These are phyloP conservation scores for Probaryconus sp. DNA, from an alignment of 1,140 invertebrate species.

Conservation along the genomic window DNA sequence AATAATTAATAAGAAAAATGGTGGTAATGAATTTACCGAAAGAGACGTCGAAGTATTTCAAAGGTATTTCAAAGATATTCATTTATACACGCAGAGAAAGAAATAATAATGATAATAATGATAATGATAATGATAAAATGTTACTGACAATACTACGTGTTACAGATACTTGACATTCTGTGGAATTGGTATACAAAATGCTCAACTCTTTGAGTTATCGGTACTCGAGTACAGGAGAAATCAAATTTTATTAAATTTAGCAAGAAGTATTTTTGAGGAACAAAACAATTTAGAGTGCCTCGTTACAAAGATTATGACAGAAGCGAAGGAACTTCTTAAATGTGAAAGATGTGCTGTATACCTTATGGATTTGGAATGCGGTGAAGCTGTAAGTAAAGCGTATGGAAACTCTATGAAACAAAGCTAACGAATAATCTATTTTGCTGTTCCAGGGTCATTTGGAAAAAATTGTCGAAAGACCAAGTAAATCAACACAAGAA, in stretches of 20 bases:
- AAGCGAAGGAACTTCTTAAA: conserved; percentile 93
- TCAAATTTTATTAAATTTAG: conserved; percentile 82
- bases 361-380: conserved; percentile 90
- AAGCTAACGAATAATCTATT: conserved; percentile 1
- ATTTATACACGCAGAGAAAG: no score
- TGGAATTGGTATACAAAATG: conserved; percentile 98
- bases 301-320: conserved; percentile 97
- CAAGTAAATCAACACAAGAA: conserved; percentile 80
- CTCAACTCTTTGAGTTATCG: conserved; percentile 96
- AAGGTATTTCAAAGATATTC: conserved; percentile 72
- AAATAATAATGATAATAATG: no score
- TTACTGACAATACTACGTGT: not conserved
- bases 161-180: conserved; percentile 95
- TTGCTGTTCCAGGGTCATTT: conserved; percentile 86
- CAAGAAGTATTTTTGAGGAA: conserved; percentile 76
- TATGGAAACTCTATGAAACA: conserved; percentile 1
- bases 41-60: conserved; percentile 93
- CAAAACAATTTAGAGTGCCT: conserved; percentile 95
- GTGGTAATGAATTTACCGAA: conserved; percentile 90
- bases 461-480: conserved; percentile 88
- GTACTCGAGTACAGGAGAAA: conserved; percentile 95
- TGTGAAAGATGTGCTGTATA: conserved; percentile 96
- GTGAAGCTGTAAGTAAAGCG: conserved; percentile 85
- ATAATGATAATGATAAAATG: no score
- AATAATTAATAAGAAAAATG: conserved; percentile 97